Conservation (phyloP, 2,888 invertebrate genomes). For the Parnassius orleans region DNA sequence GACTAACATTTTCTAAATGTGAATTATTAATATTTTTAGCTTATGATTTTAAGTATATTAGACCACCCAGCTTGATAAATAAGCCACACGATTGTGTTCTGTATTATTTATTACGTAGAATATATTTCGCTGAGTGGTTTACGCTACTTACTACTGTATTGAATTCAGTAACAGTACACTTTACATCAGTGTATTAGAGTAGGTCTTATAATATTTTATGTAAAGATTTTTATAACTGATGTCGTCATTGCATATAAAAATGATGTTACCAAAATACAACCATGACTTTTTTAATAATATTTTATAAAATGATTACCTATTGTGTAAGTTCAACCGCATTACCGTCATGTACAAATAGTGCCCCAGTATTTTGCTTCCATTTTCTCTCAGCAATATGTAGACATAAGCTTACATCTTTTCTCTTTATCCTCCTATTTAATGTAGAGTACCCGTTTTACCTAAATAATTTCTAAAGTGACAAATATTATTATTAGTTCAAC, state of each 20-base stretch:
- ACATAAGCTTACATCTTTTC: background rate
- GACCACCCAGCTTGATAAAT: background rate
- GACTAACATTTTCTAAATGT: background rate
- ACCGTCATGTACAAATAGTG: constrained; percentile 20
- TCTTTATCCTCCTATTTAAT: background rate
- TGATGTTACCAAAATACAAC: constrained; percentile 46
- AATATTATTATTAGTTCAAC: constrained; percentile 41
- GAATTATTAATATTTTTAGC: constrained; percentile 7
- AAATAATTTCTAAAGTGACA: background rate
- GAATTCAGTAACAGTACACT: constrained; percentile 21
- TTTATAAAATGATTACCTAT: constrained; percentile 44
- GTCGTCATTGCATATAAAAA: constrained; percentile 32
- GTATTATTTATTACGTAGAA: background rate
- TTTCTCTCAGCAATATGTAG: constrained; percentile 1
- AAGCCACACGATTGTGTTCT: constrained; percentile 3
- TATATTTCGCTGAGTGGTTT: constrained; percentile 23
- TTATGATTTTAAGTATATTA: constrained; percentile 1
- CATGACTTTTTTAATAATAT: constrained; percentile 66
- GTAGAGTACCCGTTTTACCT: background rate
- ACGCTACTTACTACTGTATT: constrained; percentile 24
- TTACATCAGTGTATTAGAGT: constrained; percentile 18
- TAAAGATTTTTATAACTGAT: constrained; percentile 16
- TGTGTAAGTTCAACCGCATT: constrained; percentile 18
- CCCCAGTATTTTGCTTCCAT: constrained; percentile 13
- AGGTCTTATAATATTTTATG: constrained; percentile 9